A percentile compares a stretch with the other conserved stretches of the same genome.
These are phyloP conservation scores for Sylvia borin DNA, from an alignment of 2,797 vertebrate genomes.

Conservation along the genomic window DNA sequence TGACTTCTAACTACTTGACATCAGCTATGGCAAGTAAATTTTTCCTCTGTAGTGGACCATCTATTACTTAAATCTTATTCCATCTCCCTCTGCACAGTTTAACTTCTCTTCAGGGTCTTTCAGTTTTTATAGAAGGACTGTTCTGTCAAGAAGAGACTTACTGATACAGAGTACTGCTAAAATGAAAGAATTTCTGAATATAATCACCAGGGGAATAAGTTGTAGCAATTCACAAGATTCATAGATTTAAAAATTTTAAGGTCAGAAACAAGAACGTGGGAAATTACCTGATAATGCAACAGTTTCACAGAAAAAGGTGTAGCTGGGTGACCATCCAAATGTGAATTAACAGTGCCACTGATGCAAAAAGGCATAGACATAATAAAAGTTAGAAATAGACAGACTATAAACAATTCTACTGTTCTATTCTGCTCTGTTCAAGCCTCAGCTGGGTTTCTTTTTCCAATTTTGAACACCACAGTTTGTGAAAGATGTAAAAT, in stretches of 20 bases:
- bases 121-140: background rate
- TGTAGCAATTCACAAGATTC: background rate
- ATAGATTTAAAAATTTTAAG: background rate
- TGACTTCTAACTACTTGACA: background rate
- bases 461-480: slow-evolving; percentile 11
- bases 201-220: background rate
- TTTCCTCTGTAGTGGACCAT: background rate
- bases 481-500: slow-evolving; percentile 28
- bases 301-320: background rate
- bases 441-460: slow-evolving; percentile 25
- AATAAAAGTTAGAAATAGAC: background rate
- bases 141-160: background rate
- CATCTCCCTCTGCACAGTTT: background rate
- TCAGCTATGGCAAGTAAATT: background rate
- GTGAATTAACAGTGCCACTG: background rate
- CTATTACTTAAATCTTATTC: background rate
- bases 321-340: background rate
- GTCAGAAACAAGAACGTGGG: background rate
- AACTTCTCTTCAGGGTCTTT: background rate
- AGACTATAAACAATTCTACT: background rate
- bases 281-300: background rate
- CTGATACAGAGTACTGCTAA: background rate
- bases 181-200: background rate
- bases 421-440: background rate
- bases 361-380: background rate